phyloP scores from a whole-genome alignment of 1,140 invertebrate genomes.

The Pseudoatta argentina region DNA sequence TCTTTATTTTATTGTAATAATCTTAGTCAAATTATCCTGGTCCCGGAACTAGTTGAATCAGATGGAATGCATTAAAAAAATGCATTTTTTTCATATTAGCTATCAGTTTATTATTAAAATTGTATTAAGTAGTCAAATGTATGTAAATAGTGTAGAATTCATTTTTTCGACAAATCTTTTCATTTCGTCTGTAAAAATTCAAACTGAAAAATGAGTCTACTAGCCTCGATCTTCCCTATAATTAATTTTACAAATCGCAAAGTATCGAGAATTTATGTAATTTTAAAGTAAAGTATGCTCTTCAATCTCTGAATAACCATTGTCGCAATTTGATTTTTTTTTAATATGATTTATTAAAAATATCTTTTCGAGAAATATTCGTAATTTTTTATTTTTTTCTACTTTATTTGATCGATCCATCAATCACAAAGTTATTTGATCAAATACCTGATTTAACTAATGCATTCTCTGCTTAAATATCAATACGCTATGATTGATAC shows the following conservation, averaged over 20 bases:
- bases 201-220: too few species aligned
- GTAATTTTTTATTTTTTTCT: background rate
- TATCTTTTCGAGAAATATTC: background rate
- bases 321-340: background rate
- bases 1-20: too few species aligned
- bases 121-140: too few species aligned
- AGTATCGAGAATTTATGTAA: background rate
- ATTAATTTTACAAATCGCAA: background rate
- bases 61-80: too few species aligned
- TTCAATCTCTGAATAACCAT: background rate
- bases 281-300: background rate
- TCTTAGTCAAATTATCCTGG: too few species aligned
- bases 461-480: slow-evolving; percentile 16
- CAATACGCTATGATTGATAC: background rate
- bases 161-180: too few species aligned
- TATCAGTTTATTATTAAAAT: too few species aligned
- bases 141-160: too few species aligned
- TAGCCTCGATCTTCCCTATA: background rate
- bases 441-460: slow-evolving; percentile 2
- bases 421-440: background rate
- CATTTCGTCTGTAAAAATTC: too few species aligned
- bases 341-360: slow-evolving; percentile 32
- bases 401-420: slow-evolving; percentile 20
- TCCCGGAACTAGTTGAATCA: too few species aligned
- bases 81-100: too few species aligned